These are phyloP conservation scores for Oostethus manadensis DNA, from an alignment of 2,113 vertebrate genomes.

Conservation along the genomic window DNA sequence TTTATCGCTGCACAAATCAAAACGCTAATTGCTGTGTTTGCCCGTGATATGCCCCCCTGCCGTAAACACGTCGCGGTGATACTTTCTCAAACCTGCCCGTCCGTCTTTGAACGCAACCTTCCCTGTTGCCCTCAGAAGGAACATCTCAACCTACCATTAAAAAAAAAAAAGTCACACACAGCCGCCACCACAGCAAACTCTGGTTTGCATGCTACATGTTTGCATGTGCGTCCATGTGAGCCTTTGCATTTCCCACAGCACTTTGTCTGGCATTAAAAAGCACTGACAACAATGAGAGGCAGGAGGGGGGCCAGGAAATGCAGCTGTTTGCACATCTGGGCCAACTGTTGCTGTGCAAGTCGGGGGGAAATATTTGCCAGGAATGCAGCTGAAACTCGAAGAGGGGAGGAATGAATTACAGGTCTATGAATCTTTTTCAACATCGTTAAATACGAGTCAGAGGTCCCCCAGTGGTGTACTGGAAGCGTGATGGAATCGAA, in stretches of 20 bases:
- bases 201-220: too few species aligned
- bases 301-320: constrained; percentile 17
- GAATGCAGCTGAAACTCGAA: neutral
- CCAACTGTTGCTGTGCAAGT: constrained; percentile 7
- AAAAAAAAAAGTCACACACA: too few species aligned
- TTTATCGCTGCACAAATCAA: neutral
- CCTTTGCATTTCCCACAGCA: constrained; percentile 26
- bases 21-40: neutral
- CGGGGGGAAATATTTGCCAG: neutral
- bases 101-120: constrained; percentile 9
- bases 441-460: too few species aligned
- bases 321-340: constrained; percentile 13
- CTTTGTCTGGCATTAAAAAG: constrained; percentile 29
- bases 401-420: neutral
- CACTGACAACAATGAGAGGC: constrained; percentile 19
- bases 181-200: too few species aligned
- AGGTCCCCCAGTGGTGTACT: too few species aligned
- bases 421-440: too few species aligned
- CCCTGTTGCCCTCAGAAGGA: constrained; percentile 6
- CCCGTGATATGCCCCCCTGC: neutral
- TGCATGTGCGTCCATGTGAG: neutral
- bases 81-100: neutral
- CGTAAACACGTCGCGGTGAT: neutral
- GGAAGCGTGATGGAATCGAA: too few species aligned
- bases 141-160: neutral